Evolutionary conservation across 2,113 vertebrate species (phyloP), one percentile per base, ranked within the genome.

Genomic region (Holacanthus passer): DNA sequence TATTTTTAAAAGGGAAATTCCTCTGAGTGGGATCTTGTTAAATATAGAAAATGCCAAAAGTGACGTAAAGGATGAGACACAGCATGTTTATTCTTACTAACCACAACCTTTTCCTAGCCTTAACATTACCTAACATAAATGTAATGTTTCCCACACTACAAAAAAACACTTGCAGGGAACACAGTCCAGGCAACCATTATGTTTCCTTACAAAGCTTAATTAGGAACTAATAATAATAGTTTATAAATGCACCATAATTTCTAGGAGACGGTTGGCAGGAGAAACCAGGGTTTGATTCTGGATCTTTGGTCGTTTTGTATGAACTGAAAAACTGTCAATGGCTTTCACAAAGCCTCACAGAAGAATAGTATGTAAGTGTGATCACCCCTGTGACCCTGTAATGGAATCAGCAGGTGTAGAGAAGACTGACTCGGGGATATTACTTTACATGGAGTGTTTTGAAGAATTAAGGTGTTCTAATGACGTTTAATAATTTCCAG

Each of bases 401-500:
- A 86, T 70, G 62, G 37, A 82, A 69, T 37, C 27, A 65, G 75
- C 85, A 84, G 71, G 72, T 70, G 16, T 9, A 22, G 65, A 37
- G 55, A 71, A 35, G 19, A 32, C 37, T 35, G 41, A 75, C 11
- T n/a, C 53, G 73, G 66, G 70, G 12, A 63, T 82, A 83, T 87
- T 72, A 47, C 27, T 77, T 93, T 86, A 81, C 91, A 87, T 69
- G 43, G 62, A 53, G 29, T 76, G 39, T 39, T 20, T 56, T 69
- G 45, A n/a, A 70, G 63, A 73, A 76, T 66, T 59, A 73, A 68
- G 73, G 62, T 81, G 53, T 72, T 73, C 39, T 73, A 59, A 82
- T 87, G 60, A 81, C 63, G 69, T 77, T 66, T 85, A 86, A 88
- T 93, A 24, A 81, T 75, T 85, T 66, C 69, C 77, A 70, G 79